phyloP scores from a whole-genome alignment of 2,888 invertebrate species.

The Micoletzkya japonica region DNA sequence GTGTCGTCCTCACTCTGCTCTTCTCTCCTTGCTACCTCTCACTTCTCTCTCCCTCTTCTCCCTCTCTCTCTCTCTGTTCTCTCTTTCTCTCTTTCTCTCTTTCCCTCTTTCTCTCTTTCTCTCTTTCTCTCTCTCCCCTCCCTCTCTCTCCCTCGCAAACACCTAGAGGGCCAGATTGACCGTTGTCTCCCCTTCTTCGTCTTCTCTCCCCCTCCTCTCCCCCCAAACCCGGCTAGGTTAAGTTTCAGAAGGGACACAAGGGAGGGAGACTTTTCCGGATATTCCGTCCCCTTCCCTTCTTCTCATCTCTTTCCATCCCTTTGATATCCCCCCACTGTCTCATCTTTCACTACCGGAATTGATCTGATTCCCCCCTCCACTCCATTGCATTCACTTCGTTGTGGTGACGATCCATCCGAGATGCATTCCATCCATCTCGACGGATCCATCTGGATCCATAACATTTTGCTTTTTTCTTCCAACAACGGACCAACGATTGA shows the following conservation, averaged over 20 bases:
- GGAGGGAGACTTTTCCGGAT: not conserved
- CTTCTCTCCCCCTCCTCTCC: slow-evolving; percentile 12
- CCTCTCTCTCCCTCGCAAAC: slow-evolving; percentile 8
- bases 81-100: slow-evolving; percentile 1
- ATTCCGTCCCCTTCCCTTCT: not conserved
- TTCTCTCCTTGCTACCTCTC: slow-evolving; percentile 28
- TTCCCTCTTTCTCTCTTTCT: not conserved
- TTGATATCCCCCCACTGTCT: not conserved
- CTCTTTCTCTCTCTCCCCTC: slow-evolving; percentile 4
- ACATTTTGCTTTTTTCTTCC: no score
- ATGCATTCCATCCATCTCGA: no score
- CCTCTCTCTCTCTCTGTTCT: not conserved
- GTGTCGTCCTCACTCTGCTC: slow-evolving; percentile 23
- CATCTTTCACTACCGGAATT: no score
- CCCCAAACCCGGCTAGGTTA: not conserved
- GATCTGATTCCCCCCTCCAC: no score
- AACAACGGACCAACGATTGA: no score
- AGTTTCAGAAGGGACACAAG: slow-evolving; percentile 6
- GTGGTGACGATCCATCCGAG: no score
- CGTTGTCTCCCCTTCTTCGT: not conserved
- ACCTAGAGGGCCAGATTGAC: slow-evolving; percentile 4
- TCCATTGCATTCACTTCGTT: no score
- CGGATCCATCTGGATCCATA: no score
- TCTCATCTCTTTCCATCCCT: not conserved
- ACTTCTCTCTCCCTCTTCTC: not conserved